Base-by-base conservation (phyloP, 2,888 invertebrate species). In the Lagria hirta region DNA sequence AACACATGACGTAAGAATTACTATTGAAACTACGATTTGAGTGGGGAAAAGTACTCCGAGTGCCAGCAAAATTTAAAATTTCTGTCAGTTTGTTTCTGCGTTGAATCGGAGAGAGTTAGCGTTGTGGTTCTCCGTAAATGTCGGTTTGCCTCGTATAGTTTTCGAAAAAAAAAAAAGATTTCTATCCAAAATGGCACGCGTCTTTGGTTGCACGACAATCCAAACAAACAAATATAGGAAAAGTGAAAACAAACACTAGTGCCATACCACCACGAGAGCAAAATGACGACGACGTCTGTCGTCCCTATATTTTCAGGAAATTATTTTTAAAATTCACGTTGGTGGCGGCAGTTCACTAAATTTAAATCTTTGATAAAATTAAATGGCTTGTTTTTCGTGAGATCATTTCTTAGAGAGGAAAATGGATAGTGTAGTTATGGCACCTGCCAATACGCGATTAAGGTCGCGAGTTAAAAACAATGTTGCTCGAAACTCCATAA, bases 271-370 rank as follows among this genome's bases (percentile, higher is more conserved):
- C 20, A 41, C 17, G 38, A 23, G 18, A 27, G 13, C 33, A 23
- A 34, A 35, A 43, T 43, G 42, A 21, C 20, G 42, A 27, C 16
- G 17, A 34, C 34, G 34, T n/a, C n/a, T n/a, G 28, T 29, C 29
- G 28, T 22, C 11, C 36, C 20, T 20, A 35, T 22, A 43, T 43
- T 43, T 35, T 34, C 28, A 14, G 28, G 28, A 43, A 7, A 43
- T 40, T 40, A 40, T 43, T 43, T 43, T 43, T 43, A 43, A 43
- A 43, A 34, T n/a, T 5, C 29, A 43, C 42, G 42, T 43, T 43
- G 42, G 42, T 43, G 42, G 32, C 29, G 23, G 8, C 24, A 18
- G 7, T 6, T 18, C n/a, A 38, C 42, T 43, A 43, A 43, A 43
- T 43, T 43, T 43, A 43, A 43, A 29, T 34, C 30, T n/a, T n/a